phyloP scores from a whole-genome alignment of 2,113 vertebrate species.

The Spermophilus dauricus region DNA sequence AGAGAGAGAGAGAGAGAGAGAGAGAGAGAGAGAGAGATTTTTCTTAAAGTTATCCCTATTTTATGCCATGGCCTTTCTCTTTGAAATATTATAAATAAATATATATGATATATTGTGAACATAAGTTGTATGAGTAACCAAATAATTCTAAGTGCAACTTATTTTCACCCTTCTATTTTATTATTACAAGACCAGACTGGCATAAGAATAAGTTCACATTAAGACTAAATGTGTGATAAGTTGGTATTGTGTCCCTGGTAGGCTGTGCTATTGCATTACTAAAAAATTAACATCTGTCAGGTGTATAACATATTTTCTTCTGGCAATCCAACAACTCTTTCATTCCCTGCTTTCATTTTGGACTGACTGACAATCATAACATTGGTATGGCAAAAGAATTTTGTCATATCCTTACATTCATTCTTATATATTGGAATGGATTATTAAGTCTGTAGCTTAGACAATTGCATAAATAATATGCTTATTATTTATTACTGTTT shows the following conservation, averaged over 20 bases:
- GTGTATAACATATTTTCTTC: neutral
- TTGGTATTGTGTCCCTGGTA: neutral
- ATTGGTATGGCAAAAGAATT: neutral
- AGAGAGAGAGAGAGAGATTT: neutral
- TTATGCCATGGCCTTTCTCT: neutral
- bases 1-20: no score
- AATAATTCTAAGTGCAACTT: neutral
- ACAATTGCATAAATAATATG: slow-evolving; percentile 79
- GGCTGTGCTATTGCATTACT: neutral
- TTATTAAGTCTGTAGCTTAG: slow-evolving; percentile 65
- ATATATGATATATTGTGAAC: no score
- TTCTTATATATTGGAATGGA: slow-evolving; percentile 64
- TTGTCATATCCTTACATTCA: neutral
- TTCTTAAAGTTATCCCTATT: neutral
- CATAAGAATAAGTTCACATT: neutral
- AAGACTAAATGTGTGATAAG: neutral
- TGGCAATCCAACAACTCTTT: neutral
- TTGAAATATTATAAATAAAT: neutral
- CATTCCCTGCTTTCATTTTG: neutral
- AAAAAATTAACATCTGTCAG: neutral
- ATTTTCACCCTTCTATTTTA: neutral
- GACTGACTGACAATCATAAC: neutral
- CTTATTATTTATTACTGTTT: no score
- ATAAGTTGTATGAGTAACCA: neutral
- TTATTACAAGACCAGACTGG: neutral